phyloP scores from a whole-genome alignment of 1,140 invertebrate genomes.

The Luehdorfia chinensis region DNA sequence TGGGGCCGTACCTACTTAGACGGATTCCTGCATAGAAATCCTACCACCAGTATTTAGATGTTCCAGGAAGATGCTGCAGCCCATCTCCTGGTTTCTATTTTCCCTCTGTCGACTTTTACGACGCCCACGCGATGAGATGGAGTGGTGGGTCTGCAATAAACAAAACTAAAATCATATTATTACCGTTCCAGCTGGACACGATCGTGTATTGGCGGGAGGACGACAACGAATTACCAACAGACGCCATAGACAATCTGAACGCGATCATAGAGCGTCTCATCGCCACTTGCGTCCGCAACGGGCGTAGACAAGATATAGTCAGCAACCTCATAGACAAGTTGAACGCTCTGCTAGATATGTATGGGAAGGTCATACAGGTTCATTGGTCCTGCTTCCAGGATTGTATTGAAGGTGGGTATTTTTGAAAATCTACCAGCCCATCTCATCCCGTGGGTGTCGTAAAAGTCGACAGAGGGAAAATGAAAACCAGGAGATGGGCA shows the following conservation, averaged over 20 bases:
- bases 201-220: conserved; percentile 30
- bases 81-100: no score
- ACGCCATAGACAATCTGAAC: conserved; percentile 14
- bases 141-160: no score
- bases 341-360: conserved; percentile 17
- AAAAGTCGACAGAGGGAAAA: no score
- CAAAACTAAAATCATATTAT: not conserved
- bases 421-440: no score
- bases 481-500: no score
- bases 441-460: no score
- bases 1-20: no score
- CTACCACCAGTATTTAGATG: no score
- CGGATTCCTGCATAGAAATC: no score
- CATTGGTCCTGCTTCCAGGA: conserved; percentile 10
- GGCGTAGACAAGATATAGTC: not conserved
- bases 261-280: conserved; percentile 21
- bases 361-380: not conserved
- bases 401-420: conserved; percentile 10
- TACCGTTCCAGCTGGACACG: conserved; percentile 33
- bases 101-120: no score
- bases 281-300: conserved; percentile 17
- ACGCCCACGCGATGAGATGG: no score
- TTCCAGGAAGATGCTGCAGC: no score
- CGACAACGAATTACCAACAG: not conserved
- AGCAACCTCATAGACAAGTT: conserved; percentile 18